Base-by-base conservation (phyloP, 2,888 invertebrate genomes). In the Trichogramma dendrolimi region DNA sequence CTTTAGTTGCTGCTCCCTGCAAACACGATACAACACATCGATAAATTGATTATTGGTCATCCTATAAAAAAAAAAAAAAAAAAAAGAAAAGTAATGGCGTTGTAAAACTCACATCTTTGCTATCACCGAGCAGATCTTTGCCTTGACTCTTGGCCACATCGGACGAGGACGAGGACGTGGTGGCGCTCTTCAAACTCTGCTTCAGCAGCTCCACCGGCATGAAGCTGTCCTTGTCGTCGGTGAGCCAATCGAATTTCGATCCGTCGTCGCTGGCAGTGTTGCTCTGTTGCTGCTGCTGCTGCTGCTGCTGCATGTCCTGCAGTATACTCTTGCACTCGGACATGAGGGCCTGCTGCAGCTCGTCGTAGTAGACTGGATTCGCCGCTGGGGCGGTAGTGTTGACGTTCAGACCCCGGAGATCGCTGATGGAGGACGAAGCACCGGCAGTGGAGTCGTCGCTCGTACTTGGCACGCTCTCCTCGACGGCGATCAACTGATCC, bases 121-220 rank as follows among this genome's bases (percentile, higher is more conserved):
- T 50, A 39, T 5, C 11, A 38, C 50, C 27, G 27, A 27, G 27
- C n/a, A 42, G 5, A 41, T 54, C 64, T 3, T 39, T 60, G 7
- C 50, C 44, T 11, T 60, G 64, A 61, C 52, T 54, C 53, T 64
- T 58, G 53, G 58, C 50, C 51, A 60, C 41, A 58, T 27, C 2
- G 27, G 27, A 2, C 27, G 27, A 27, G 27, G 27, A 27, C 27
- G 27, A 27, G 27, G 27, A 27, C 27, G 48, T 61, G 52, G 73
- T 66, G 40, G 71, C 77, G 54, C 75, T 76, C 4, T 75, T 76
- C 1, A 79, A 69, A 64, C 76, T 79, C 63, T 78, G 77, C 58
- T 77, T 77, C 50, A 79, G 66, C 67, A 79, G 75, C 53, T 71
- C 74, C 2, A 75, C 70, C 40, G 78, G 78, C 60, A 79, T 67